Percentiles rank a stretch among this genome's conserved stretches.
These are phyloP conservation scores for Gracilinanus agilis DNA, from an alignment of 2,113 vertebrate species.

Conservation along the genomic window DNA sequence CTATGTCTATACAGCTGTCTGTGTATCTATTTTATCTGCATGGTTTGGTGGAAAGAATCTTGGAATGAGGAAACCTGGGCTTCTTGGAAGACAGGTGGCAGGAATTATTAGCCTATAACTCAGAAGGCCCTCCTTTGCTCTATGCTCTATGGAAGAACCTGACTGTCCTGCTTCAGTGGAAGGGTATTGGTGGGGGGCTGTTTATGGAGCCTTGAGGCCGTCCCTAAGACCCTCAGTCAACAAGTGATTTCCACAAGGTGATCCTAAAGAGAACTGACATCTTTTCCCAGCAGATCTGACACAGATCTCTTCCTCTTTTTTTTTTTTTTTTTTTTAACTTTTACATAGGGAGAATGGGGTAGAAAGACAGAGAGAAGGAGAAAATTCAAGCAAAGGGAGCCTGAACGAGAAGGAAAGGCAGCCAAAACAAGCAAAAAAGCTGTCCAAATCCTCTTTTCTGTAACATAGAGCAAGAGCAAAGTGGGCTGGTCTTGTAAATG, in stretches of 20 bases:
- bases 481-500: conserved; percentile 77
- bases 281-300: not conserved
- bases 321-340: not conserved
- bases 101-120: not conserved
- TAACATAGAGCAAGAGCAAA: conserved; percentile 73
- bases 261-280: not conserved
- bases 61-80: not conserved
- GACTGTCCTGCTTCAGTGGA: not conserved
- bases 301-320: not conserved
- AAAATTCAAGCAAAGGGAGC: not conserved
- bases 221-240: not conserved
- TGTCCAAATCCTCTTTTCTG: conserved; percentile 77
- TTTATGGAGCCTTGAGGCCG: not conserved
- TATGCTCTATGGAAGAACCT: not conserved
- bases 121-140: not conserved
- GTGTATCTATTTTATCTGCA: not conserved
- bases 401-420: conserved; percentile 28
- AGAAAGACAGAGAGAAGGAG: not conserved
- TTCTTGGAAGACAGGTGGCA: not conserved
- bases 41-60: not conserved
- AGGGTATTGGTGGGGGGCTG: not conserved
- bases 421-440: conserved; percentile 80
- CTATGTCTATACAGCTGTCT: no score
- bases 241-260: not conserved
- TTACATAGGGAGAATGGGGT: not conserved